Percentiles rank a stretch among this genome's conserved stretches.
These are phyloP conservation scores for Habrosyne pyritoides DNA, from an alignment of 2,888 invertebrate species.

Conservation along the genomic window DNA sequence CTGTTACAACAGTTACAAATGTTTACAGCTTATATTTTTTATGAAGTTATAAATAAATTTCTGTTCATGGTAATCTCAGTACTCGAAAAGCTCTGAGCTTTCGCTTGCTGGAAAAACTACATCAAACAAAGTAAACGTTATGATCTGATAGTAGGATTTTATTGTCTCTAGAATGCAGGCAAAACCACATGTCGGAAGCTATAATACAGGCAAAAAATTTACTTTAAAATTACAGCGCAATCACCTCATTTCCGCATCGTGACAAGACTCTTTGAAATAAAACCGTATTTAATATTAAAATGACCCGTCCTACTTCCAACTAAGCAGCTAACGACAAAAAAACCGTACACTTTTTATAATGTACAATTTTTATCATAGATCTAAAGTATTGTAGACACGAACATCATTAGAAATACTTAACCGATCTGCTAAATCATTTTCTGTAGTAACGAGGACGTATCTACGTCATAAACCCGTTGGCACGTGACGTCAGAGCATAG, in stretches of 20 bases:
- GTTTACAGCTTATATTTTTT: too few relatives aligned
- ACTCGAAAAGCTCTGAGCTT: too few relatives aligned
- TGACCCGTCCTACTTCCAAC: conserved; percentile 9
- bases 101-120: too few relatives aligned
- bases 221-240: neutral
- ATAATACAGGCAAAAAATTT: neutral
- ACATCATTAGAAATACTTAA: conserved; percentile 12
- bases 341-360: conserved; percentile 3
- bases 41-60: too few relatives aligned
- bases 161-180: too few relatives aligned
- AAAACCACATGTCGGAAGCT: neutral
- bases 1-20: too few relatives aligned
- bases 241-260: conserved; percentile 6
- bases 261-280: conserved; percentile 9
- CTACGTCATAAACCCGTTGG: conserved; percentile 42
- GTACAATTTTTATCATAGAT: conserved; percentile 12
- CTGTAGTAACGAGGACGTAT: conserved; percentile 50
- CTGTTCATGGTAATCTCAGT: too few relatives aligned
- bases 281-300: conserved; percentile 9
- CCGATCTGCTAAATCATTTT: conserved; percentile 29
- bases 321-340: conserved; percentile 3
- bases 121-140: too few relatives aligned
- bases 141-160: too few relatives aligned
- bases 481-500: conserved; percentile 38
- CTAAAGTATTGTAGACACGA: conserved; percentile 16